Conservation (phyloP, 2,113 vertebrate species). For the Struthio camelus region DNA sequence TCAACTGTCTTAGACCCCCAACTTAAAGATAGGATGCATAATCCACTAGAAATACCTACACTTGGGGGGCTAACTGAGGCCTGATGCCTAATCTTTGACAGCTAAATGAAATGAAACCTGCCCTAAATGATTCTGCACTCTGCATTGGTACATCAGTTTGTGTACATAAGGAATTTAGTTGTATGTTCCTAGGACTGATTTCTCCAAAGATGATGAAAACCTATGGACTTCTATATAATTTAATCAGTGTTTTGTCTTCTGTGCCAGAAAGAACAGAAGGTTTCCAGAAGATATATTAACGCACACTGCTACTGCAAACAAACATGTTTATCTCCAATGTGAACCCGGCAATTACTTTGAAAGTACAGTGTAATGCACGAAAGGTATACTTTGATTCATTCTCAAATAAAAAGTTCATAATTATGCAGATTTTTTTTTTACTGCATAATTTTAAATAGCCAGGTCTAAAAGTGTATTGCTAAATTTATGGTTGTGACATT, state of each 20-base stretch:
- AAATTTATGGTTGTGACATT: neutral
- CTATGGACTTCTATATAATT: neutral
- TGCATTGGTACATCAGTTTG: neutral
- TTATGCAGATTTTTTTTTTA: neutral
- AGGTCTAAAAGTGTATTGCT: neutral
- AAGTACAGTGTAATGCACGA: neutral
- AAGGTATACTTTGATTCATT: neutral
- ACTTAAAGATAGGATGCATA: neutral
- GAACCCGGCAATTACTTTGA: neutral
- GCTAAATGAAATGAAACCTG: neutral
- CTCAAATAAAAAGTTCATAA: neutral
- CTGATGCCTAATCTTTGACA: neutral
- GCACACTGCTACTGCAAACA: neutral
- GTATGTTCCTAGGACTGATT: neutral
- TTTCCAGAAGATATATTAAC: neutral
- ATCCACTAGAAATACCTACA: neutral
- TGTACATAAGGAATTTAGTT: neutral
- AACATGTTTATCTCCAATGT: neutral
- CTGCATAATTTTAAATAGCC: neutral
- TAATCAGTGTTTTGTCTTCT: neutral
- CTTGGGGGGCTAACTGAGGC: neutral
- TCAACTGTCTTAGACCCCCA: neutral
- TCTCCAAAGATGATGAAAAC: neutral
- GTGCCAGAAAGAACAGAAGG: neutral
- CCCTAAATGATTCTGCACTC: neutral